A percentile compares a stretch with the other conserved stretches of the same genome.
Conservation (phyloP, 1,140 invertebrate genomes). For the Lycorma delicatula region DNA sequence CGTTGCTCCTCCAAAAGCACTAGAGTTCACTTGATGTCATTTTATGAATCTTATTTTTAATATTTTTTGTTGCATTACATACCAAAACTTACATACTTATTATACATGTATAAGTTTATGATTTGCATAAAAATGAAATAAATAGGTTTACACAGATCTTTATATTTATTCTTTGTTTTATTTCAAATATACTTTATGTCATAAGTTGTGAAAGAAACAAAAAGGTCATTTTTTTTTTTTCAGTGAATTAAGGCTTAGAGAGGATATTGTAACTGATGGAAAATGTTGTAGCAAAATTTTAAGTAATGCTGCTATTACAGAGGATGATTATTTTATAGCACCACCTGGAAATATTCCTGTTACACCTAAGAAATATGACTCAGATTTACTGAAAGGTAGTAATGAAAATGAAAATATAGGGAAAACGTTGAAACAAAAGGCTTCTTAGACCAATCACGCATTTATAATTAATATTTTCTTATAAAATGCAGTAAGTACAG, state of each 20-base stretch:
- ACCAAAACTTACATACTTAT: neutral
- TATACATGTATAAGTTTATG: neutral
- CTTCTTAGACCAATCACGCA: no score
- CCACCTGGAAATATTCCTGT: constrained; percentile 70
- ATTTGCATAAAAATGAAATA: neutral
- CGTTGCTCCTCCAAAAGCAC: no score
- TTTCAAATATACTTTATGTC: no score
- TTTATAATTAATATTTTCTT: no score
- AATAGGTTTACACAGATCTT: neutral
- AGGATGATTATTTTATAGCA: constrained; percentile 85
- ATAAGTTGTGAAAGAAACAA: neutral
- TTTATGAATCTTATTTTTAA: no score
- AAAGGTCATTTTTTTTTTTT: constrained; percentile 30
- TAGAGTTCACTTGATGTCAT: no score
- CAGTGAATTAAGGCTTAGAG: constrained; percentile 55
- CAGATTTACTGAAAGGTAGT: no score
- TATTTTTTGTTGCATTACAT: no score
- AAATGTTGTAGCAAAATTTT: constrained; percentile 56
- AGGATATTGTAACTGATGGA: constrained; percentile 60
- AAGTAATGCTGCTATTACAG: constrained; percentile 57
- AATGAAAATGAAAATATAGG: no score
- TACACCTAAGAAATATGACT: constrained; percentile 32
- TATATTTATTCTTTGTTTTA: no score
- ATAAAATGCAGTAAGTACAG: no score
- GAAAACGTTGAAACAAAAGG: no score